These are phyloP conservation scores for Melanotaenia nigrans DNA, from an alignment of 2,797 vertebrate genomes.

Conservation along the genomic window DNA sequence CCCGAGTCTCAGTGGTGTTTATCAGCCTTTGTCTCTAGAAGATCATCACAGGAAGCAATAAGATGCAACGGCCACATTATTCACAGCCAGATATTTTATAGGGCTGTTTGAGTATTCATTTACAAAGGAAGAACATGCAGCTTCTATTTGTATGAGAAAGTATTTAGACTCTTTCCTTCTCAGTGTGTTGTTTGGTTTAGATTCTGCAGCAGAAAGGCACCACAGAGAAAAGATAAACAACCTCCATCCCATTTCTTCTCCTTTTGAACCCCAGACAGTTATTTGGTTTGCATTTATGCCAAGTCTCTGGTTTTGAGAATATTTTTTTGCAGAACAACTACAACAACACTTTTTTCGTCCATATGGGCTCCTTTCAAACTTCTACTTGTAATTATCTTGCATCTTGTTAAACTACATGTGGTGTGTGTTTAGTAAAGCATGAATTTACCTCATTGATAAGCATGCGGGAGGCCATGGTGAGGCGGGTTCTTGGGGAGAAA, in stretches of 20 bases:
- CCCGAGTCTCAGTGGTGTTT: conserved; percentile 87
- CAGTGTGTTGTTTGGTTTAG: conserved; percentile 39
- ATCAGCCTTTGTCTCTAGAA: conserved; percentile 92
- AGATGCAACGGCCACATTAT: background rate
- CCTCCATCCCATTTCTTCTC: conserved; percentile 2
- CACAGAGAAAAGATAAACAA: conserved; percentile 19
- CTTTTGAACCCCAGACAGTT: conserved; percentile 24
- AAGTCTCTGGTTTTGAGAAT: conserved; percentile 10
- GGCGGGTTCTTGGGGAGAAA: conserved; percentile 95
- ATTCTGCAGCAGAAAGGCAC: conserved; percentile 43
- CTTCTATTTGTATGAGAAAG: background rate
- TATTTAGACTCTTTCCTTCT: background rate
- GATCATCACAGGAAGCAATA: background rate
- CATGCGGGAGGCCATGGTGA: conserved; percentile 99
- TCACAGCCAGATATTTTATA: background rate
- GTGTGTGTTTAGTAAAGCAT: background rate
- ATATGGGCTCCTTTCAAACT: background rate
- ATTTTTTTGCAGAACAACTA: too few relatives aligned
- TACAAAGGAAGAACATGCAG: background rate
- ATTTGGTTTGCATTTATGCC: conserved; percentile 40
- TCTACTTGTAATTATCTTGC: background rate
- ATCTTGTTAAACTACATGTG: background rate
- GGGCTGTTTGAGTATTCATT: background rate
- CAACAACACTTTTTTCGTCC: background rate
- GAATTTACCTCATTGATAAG: conserved; percentile 93